Base-by-base conservation (phyloP, 2,888 invertebrate species). In the Portevinia maculata region DNA sequence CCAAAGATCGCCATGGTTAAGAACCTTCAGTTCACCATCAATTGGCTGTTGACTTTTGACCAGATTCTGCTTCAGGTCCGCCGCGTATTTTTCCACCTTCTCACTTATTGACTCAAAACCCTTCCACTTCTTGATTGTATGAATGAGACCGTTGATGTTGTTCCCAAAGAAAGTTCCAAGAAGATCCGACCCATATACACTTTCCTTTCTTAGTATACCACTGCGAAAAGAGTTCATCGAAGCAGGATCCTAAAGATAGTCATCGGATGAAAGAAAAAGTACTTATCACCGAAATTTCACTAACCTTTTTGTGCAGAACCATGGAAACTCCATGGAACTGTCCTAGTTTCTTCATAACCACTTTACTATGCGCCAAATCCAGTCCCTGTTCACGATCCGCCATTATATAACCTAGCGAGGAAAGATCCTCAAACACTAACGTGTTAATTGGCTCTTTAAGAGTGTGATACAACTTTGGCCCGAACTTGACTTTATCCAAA, bases 291-390 rank as follows among this genome's bases (percentile, higher is more conserved):
- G 13, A 3, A 3, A 17, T 17, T 41, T 0, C 8, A 11, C 41
- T 79, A 60, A 86, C 92, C 89, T 91, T 91, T 86, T 92, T 91
- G 53, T 88, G 90, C 62, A 92, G 85, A 28, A 92, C 89, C 79
- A 93, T 91, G 0, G 93, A 93, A 11, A 91, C 89, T 0, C 92
- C 93, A 86, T 93, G 93, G 85, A 92, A 92, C 85, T 90, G 90
- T 0, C 92, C 93, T 84, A 93, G 85, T 86, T 92, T 91, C 62
- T 89, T 88, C 11, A 93, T 86, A 2, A 92, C 91, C 37, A 92
- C 46, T 24, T 89, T 85, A 46, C 91, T 91, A 76, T 93, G 93
- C 0, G 88, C 87, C 59, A 91, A 86, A 86, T 92, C 91, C 4
- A 93, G 88, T 11, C 93, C 93, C 6, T 87, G 81, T 39, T 89